A percentile compares a stretch with the other conserved stretches of the same genome.
phyloP scores from a whole-genome alignment of 2,113 vertebrate species.

The Nibea albiflora region DNA sequence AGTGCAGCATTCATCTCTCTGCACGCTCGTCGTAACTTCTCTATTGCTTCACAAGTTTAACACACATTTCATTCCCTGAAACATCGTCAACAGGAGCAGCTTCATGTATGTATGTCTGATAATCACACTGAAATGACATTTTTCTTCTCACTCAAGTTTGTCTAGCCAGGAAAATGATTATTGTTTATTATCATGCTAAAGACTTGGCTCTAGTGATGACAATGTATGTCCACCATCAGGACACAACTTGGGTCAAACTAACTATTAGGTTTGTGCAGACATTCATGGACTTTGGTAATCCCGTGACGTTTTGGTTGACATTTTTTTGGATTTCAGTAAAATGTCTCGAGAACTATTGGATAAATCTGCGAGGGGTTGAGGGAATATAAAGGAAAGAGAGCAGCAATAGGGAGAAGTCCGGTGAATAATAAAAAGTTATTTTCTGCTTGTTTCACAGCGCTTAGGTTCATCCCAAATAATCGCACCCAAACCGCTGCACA shows the following conservation, averaged over 20 bases:
- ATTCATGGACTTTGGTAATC: neutral
- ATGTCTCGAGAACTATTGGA: neutral
- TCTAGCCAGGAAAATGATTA: too few relatives aligned
- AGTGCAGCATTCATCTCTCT: neutral
- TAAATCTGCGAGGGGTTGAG: neutral
- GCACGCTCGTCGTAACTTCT: neutral
- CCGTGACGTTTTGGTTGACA: neutral
- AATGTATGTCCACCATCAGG: neutral
- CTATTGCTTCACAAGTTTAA: neutral
- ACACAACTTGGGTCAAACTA: neutral
- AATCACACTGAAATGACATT: neutral
- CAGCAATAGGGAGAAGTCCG: too few relatives aligned
- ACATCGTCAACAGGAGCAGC: neutral
- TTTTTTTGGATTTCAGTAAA: neutral
- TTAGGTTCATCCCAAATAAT: too few relatives aligned
- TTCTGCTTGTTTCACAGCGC: too few relatives aligned
- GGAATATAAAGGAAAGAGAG: neutral
- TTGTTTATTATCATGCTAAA: too few relatives aligned
- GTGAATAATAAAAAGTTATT: too few relatives aligned
- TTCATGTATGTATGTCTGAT: neutral
- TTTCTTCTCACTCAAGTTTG: neutral
- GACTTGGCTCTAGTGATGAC: neutral
- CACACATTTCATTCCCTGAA: neutral
- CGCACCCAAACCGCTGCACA: too few relatives aligned
- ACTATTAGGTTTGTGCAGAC: neutral